These are phyloP conservation scores for Sapajus apella DNA, from an alignment of 2,113 vertebrate species.

Conservation along the genomic window DNA sequence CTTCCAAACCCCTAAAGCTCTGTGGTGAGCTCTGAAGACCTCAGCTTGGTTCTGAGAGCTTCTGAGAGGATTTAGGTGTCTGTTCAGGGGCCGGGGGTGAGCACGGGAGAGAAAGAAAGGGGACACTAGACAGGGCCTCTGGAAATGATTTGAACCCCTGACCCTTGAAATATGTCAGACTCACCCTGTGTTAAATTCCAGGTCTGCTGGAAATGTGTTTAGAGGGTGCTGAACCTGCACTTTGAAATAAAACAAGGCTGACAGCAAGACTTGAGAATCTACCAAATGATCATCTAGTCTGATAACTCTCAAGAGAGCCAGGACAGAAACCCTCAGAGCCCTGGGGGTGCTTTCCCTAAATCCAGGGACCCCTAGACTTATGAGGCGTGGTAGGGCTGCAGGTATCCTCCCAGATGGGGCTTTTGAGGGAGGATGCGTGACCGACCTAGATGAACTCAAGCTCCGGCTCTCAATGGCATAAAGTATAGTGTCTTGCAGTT, in stretches of 20 bases:
- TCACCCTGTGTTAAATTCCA: not conserved
- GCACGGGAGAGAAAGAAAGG: not conserved
- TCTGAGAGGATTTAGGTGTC: not conserved
- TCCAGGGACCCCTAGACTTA: not conserved
- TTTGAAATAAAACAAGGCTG: not conserved
- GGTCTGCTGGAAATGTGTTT: not conserved
- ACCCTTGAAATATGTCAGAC: not conserved
- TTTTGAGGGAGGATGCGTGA: not conserved
- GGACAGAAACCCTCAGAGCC: not conserved
- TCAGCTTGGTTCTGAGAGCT: not conserved
- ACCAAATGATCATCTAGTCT: not conserved
- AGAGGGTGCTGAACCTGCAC: not conserved
- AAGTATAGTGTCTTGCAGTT: not conserved
- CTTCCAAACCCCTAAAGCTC: not conserved
- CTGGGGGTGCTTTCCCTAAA: not conserved
- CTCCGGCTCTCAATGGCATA: not conserved
- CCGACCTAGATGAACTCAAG: not conserved
- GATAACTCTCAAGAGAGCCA: not conserved
- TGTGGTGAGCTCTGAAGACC: not conserved
- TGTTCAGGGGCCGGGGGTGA: not conserved
- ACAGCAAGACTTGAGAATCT: not conserved
- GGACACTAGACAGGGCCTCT: not conserved
- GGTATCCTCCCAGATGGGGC: not conserved
- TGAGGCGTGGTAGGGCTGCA: not conserved
- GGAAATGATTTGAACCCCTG: not conserved